Evolutionary conservation across 1,140 invertebrate species (phyloP).

Genomic region (Trigoniulus corallinus): DNA sequence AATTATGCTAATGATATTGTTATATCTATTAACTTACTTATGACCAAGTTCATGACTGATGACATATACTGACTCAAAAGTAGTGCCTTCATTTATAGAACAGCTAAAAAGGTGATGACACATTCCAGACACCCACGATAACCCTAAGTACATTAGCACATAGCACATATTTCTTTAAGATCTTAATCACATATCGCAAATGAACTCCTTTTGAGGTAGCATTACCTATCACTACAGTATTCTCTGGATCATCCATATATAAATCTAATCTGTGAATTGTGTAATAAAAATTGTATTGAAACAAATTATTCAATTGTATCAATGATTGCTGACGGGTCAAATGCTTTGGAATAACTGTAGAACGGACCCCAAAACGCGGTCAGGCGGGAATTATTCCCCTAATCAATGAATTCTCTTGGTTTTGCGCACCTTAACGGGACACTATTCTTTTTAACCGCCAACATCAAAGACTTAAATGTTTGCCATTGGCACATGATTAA

Average conservation of each 20-base stretch:
- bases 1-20: not conserved
- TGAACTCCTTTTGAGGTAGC: too few species aligned
- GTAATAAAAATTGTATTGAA: not conserved
- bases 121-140: slow-evolving; percentile 31
- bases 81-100: slow-evolving; percentile 29
- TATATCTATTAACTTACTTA: slow-evolving; percentile 18
- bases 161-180: too few species aligned
- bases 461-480: too few species aligned
- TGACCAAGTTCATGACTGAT: slow-evolving; percentile 31
- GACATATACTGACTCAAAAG: slow-evolving; percentile 29
- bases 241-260: slow-evolving; percentile 11
- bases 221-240: slow-evolving; percentile 17
- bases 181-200: too few species aligned
- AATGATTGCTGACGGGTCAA: not conserved
- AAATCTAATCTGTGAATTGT: slow-evolving; percentile 12
- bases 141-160: slow-evolving; percentile 20
- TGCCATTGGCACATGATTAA: too few species aligned
- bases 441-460: too few species aligned
- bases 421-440: too few species aligned
- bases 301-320: not conserved
- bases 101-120: slow-evolving; percentile 25
- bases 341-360: slow-evolving; percentile 2
- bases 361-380: too few species aligned
- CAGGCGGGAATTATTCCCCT: too few species aligned
- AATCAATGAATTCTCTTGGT: too few species aligned